A percentile compares a stretch with the other conserved stretches of the same genome.
Conservation (phyloP, 2,888 invertebrate genomes). For the Litoditis marina region DNA sequence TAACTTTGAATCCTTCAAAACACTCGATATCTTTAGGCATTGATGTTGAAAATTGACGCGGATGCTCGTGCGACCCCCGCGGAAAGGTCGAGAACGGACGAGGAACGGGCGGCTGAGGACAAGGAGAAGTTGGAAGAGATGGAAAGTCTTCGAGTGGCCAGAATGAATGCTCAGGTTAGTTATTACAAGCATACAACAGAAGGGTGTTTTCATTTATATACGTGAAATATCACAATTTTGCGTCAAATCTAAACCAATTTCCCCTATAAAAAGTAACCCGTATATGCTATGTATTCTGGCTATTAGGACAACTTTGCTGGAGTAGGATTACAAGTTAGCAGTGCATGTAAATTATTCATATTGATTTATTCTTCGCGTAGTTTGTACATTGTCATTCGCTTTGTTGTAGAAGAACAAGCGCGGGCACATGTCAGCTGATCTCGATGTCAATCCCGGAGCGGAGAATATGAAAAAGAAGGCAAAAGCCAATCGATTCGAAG, state of each 20-base stretch:
- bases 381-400: not conserved
- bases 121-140: constrained; percentile 73
- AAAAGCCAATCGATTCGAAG: constrained; percentile 29
- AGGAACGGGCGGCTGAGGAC: constrained; percentile 78
- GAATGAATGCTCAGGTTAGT: constrained; percentile 69
- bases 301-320: no score
- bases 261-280: no score
- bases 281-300: no score
- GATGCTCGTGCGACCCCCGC: constrained; percentile 68
- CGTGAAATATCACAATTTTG: no score
- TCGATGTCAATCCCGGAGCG: constrained; percentile 29
- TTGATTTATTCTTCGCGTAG: no score
- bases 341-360: no score
- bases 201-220: no score
- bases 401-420: constrained; percentile 15
- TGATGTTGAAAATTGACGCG: constrained; percentile 32
- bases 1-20: not conserved
- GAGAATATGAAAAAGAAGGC: constrained; percentile 19
- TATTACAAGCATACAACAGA: not conserved
- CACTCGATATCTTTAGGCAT: constrained; percentile 23
- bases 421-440: constrained; percentile 37
- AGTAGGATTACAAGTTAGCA: no score
- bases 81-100: constrained; percentile 79
- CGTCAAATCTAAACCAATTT: no score
- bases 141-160: constrained; percentile 73